These are phyloP conservation scores for Ictalurus punctatus DNA, from an alignment of 2,113 vertebrate species.

Conservation along the genomic window DNA sequence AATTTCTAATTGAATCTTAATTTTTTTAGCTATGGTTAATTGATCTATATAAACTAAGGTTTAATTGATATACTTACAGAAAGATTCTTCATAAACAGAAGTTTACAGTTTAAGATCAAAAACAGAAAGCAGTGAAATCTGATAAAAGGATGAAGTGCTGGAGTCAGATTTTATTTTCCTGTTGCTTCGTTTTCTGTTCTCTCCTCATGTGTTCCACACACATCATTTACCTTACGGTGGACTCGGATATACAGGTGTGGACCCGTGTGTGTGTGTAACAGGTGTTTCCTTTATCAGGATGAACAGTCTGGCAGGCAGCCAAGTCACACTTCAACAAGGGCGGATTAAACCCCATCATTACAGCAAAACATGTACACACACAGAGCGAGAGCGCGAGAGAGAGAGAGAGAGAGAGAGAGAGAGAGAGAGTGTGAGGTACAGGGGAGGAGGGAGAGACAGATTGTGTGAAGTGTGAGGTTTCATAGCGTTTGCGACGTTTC, in stretches of 20 bases:
- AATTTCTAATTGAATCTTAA: neutral
- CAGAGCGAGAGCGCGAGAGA: neutral
- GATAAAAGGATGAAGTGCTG: neutral
- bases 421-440: neutral
- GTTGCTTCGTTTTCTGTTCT: too few species aligned
- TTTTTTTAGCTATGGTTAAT: too few species aligned
- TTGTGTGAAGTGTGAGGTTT: too few species aligned
- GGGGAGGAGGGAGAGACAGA: neutral
- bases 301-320: conserved; percentile 32
- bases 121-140: neutral
- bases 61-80: neutral
- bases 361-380: neutral
- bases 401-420: too few species aligned
- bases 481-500: too few species aligned
- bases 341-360: conserved; percentile 13
- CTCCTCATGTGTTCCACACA: neutral
- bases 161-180: neutral
- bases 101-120: neutral
- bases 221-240: conserved; percentile 7
- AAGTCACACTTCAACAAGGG: conserved; percentile 21
- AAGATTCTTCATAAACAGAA: neutral
- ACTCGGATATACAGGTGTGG: neutral
- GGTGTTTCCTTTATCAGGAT: conserved; percentile 29
- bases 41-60: neutral
- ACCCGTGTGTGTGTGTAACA: conserved; percentile 19